Base-by-base conservation (phyloP, 35 echinoderm and acorn worm genomes). In the Ophiothrix spiculata region DNA sequence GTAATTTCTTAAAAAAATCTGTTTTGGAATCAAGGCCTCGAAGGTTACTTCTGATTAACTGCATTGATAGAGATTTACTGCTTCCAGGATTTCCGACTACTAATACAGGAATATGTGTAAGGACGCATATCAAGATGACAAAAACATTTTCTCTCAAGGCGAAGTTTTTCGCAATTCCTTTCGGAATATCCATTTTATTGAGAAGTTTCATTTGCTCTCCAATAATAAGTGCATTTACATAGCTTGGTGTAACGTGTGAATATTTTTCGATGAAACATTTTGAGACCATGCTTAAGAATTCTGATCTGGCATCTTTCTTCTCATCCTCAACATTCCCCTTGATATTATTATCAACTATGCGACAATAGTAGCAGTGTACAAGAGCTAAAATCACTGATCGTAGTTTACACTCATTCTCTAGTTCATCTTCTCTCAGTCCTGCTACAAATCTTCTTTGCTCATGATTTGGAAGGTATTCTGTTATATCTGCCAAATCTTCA, bases 41-140 rank as follows among this genome's bases (percentile, higher is more conserved):
- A 4, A 86, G 84, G 39, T 86, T 86, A 39, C 36, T 86, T 1
- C 45, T 4, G 16, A 86, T 86, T 23, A 86, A 73, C 40, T 86
- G 84, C 84, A 86, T 88, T 28, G 87, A 79, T 1, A 88, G 64
- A 8, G 87, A 88, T 41, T 88, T 88, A 39, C 76, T 80, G 37
- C 87, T 60, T 1, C 87, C 87, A 0, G 87, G 87, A 73, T 88
- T 88, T 14, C 87, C 87, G 14, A 88, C 87, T 38, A 88, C 33
- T 56, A 86, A 86, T 19, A 86, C 84, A 13, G 84, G 84, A 19
- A 86, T 86, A 31, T 64, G 41, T 36, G 36, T 86, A 0, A 86
- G 37, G 31, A 86, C 77, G 13, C 34, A 86, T 17, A 86, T 33
- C 23, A 86, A 73, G 3, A 86, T 74, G 77, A 86, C 84, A 41